Conservation (phyloP, 1,140 invertebrate species). For the Anastrepha obliqua region DNA sequence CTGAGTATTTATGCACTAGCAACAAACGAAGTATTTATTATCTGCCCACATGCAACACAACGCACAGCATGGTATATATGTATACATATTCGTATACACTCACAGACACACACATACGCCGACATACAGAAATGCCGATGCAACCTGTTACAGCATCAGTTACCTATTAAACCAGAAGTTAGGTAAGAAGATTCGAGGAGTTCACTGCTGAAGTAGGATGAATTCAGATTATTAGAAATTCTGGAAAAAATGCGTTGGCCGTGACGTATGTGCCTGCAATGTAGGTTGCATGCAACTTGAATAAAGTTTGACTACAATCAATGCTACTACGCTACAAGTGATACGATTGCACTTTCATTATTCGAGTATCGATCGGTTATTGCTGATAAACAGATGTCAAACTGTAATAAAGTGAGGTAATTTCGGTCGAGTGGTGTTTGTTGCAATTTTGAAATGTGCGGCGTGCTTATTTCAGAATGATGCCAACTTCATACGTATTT, state of each 20-base stretch:
- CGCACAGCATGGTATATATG: not conserved
- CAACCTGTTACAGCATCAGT: constrained; percentile 12
- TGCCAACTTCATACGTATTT: too few relatives aligned
- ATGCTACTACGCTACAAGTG: not conserved
- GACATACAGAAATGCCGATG: not conserved
- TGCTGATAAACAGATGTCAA: not conserved
- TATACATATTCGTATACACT: too few relatives aligned
- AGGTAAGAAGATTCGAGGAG: not conserved
- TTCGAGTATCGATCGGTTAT: not conserved
- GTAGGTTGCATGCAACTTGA: not conserved
- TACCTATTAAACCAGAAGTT: not conserved
- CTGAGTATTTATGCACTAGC: constrained; percentile 26
- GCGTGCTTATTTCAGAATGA: too few relatives aligned
- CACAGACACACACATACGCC: not conserved
- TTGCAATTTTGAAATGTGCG: too few relatives aligned
- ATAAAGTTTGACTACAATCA: not conserved
- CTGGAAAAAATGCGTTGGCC: not conserved
- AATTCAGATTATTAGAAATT: not conserved
- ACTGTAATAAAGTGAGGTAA: too few relatives aligned
- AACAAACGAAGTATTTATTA: constrained; percentile 36
- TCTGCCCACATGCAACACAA: constrained; percentile 39
- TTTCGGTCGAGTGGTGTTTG: too few relatives aligned
- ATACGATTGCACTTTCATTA: not conserved
- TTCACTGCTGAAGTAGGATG: not conserved
- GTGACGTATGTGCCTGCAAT: not conserved